Conservation (phyloP, 1,140 invertebrate species). For the Trachymyrmex septentrionalis region DNA sequence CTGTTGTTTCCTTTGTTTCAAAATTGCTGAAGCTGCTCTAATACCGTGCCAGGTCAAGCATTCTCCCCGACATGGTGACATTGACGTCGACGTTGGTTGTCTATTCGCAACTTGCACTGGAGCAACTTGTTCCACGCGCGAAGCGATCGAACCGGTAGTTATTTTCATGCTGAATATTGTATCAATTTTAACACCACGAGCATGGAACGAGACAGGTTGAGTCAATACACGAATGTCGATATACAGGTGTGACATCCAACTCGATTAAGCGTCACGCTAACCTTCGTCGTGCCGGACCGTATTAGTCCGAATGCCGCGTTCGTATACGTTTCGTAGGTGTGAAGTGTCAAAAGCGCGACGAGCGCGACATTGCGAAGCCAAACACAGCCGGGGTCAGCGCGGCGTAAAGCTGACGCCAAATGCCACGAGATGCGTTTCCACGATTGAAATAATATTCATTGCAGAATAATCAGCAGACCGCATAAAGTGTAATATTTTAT, state of each 20-base stretch:
- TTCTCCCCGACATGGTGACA: background rate
- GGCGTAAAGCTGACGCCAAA: background rate
- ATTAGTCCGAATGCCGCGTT: constrained; percentile 14
- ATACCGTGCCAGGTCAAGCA: constrained; percentile 17
- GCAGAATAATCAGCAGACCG: background rate
- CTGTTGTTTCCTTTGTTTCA: background rate
- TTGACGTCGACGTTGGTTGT: constrained; percentile 1
- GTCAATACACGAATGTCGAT: constrained; percentile 35
- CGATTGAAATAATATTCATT: constrained; percentile 20
- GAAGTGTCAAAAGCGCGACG: constrained; percentile 6
- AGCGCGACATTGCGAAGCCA: background rate
- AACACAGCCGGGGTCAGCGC: background rate
- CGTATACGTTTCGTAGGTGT: background rate
- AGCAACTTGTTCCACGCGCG: background rate
- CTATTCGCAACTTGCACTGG: background rate
- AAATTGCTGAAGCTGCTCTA: constrained; percentile 26
- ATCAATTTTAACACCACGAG: constrained; percentile 26
- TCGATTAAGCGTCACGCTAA: constrained; percentile 43
- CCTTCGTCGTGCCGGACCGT: background rate
- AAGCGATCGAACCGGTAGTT: constrained; percentile 21
- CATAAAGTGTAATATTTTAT: background rate
- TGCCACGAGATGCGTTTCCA: background rate
- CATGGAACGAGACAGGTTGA: constrained; percentile 1
- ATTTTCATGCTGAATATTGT: constrained; percentile 28
- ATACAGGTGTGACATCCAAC: constrained; percentile 33